Percentiles rank a stretch among this genome's conserved stretches.
Conservation (phyloP, 2,888 invertebrate genomes). For the Cybosia mesomella region DNA sequence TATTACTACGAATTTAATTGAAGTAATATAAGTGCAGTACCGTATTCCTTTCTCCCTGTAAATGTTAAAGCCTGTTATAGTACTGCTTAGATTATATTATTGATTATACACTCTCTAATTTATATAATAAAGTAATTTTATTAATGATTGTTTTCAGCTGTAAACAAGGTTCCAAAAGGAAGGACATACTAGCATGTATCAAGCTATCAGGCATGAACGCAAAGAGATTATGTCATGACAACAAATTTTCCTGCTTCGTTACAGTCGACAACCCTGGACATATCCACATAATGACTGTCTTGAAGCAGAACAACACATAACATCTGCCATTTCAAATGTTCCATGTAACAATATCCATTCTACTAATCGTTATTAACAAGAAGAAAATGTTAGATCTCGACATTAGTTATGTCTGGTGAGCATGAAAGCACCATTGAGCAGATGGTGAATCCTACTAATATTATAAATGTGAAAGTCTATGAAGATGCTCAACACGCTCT, state of each 20-base stretch:
- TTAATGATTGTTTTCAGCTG: constrained; percentile 59
- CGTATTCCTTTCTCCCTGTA: no score
- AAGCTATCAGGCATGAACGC: constrained; percentile 81
- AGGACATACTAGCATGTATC: constrained; percentile 81
- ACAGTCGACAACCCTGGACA: constrained; percentile 88
- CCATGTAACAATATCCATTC: constrained; percentile 36
- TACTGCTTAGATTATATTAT: no score
- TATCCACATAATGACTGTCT: constrained; percentile 87
- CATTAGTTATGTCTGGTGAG: not conserved
- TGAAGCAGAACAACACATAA: constrained; percentile 63
- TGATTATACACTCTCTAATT: no score
- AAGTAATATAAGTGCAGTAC: no score
- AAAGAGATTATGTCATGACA: constrained; percentile 74
- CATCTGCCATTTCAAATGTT: constrained; percentile 48
- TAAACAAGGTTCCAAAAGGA: constrained; percentile 76
- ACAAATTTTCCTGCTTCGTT: constrained; percentile 86
- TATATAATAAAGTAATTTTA: no score
- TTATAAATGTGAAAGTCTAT: no score
- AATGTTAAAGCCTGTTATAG: no score
- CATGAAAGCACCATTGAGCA: not conserved
- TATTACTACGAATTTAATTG: not conserved
- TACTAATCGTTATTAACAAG: not conserved
- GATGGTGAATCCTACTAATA: not conserved
- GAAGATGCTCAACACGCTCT: no score
- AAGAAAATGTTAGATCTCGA: not conserved